Evolutionary conservation across 2,888 invertebrate species (phyloP).

Genomic region (Sinodicranocentrus sp.): DNA sequence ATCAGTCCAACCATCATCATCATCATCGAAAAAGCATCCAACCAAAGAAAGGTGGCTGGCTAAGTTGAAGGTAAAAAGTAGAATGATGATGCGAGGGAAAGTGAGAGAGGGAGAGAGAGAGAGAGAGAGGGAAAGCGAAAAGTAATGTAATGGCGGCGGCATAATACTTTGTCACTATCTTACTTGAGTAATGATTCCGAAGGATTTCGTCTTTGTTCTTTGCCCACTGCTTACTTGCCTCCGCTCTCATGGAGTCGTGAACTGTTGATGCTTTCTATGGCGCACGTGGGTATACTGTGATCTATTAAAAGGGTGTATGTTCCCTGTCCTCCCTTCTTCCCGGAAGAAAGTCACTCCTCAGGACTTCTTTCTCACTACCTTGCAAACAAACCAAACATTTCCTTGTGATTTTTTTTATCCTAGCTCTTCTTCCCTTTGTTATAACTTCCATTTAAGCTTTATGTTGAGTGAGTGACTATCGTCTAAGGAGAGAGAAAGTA

Average conservation of each 20-base stretch:
- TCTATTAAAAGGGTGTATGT: not conserved
- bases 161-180: conserved; percentile 76
- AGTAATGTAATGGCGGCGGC: conserved; percentile 68
- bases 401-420: not conserved
- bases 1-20: conserved; percentile 46
- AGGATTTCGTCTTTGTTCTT: conserved; percentile 61
- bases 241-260: conserved; percentile 15
- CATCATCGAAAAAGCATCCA: conserved; percentile 31
- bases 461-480: conserved; percentile 13
- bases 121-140: conserved; percentile 48
- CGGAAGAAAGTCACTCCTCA: not conserved
- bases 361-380: no score
- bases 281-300: not conserved
- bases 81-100: conserved; percentile 49
- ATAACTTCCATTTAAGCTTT: not conserved
- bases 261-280: conserved; percentile 26
- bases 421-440: not conserved
- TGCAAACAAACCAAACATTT: conserved; percentile 6
- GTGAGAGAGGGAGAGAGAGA: not conserved
- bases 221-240: conserved; percentile 27
- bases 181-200: conserved; percentile 72
- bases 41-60: conserved; percentile 40
- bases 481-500: not conserved
- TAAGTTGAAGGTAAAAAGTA: conserved; percentile 26
- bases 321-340: not conserved